These are phyloP conservation scores for Folsomia candida DNA, from an alignment of 2,888 invertebrate species.

Conservation along the genomic window DNA sequence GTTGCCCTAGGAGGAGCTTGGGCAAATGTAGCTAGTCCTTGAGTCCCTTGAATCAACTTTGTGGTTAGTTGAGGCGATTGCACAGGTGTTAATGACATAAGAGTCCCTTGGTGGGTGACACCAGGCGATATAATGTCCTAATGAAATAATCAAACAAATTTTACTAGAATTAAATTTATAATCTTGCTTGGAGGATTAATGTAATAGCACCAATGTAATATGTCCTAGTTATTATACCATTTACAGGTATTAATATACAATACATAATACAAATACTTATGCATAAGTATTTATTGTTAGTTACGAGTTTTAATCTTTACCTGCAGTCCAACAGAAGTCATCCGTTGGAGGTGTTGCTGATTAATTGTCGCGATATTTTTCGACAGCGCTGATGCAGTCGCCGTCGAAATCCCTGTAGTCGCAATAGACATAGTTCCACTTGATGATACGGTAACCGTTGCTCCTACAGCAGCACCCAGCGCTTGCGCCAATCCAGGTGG, in stretches of 20 bases:
- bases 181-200: too few species aligned
- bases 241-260: too few species aligned
- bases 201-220: too few species aligned
- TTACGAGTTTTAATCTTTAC: too few species aligned
- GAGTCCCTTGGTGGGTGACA: conserved; percentile 22
- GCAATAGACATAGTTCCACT: not conserved
- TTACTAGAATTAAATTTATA: too few species aligned
- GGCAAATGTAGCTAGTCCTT: conserved; percentile 21
- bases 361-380: not conserved
- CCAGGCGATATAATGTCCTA: conserved; percentile 27
- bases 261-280: too few species aligned
- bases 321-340: too few species aligned
- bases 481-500: conserved; percentile 34
- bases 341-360: conserved; percentile 4
- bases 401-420: conserved; percentile 3
- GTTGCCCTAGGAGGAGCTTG: conserved; percentile 17
- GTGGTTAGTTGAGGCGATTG: conserved; percentile 12
- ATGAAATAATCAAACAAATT: not conserved
- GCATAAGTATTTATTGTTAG: too few species aligned
- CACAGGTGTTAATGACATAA: conserved; percentile 37
- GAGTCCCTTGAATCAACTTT: conserved; percentile 17
- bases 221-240: too few species aligned
- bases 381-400: conserved; percentile 16
- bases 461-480: conserved; percentile 25
- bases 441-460: conserved; percentile 11